A percentile compares a stretch with the other conserved stretches of the same genome.
phyloP scores from a whole-genome alignment of 2,888 invertebrate genomes.

The Scaptomyza tumidula region DNA sequence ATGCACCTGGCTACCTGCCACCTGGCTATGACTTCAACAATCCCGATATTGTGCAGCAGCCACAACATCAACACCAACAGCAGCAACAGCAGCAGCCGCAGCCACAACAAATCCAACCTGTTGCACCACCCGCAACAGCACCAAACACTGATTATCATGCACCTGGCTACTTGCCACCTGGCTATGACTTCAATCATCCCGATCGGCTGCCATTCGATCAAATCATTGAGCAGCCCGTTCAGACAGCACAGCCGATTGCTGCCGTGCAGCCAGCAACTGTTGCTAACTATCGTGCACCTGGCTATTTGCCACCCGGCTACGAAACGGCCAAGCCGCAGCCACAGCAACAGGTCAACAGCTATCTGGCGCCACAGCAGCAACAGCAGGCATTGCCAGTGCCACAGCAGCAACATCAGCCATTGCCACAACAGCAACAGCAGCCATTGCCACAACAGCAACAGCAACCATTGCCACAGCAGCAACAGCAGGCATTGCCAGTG shows the following conservation, averaged over 20 bases:
- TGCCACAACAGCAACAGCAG: slow-evolving; percentile 34
- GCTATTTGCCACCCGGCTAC: slow-evolving; percentile 67
- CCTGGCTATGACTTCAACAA: slow-evolving; percentile 67
- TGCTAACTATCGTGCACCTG: slow-evolving; percentile 49
- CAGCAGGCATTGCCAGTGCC: slow-evolving; percentile 19
- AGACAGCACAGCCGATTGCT: slow-evolving; percentile 4
- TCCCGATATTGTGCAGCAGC: slow-evolving; percentile 25
- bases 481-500: slow-evolving; percentile 18
- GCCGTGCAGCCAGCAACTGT: slow-evolving; percentile 26
- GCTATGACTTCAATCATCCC: slow-evolving; percentile 47
- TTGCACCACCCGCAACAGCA: not conserved
- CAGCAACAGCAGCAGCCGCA: slow-evolving; percentile 5
- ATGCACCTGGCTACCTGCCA: slow-evolving; percentile 57
- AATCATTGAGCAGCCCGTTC: slow-evolving; percentile 18
- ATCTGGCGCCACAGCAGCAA: slow-evolving; percentile 19
- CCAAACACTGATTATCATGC: slow-evolving; percentile 32
- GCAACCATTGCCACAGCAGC: slow-evolving; percentile 23
- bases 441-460: slow-evolving; percentile 48
- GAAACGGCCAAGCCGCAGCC: slow-evolving; percentile 36
- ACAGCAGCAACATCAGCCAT: slow-evolving; percentile 23
- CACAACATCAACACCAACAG: slow-evolving; percentile 10
- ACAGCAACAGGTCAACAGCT: slow-evolving; percentile 15
- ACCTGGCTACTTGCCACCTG: slow-evolving; percentile 66
- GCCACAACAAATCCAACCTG: slow-evolving; percentile 1
- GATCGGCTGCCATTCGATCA: slow-evolving; percentile 12